These are phyloP conservation scores for Zingel zingel DNA, from an alignment of 2,113 vertebrate genomes.

Conservation along the genomic window DNA sequence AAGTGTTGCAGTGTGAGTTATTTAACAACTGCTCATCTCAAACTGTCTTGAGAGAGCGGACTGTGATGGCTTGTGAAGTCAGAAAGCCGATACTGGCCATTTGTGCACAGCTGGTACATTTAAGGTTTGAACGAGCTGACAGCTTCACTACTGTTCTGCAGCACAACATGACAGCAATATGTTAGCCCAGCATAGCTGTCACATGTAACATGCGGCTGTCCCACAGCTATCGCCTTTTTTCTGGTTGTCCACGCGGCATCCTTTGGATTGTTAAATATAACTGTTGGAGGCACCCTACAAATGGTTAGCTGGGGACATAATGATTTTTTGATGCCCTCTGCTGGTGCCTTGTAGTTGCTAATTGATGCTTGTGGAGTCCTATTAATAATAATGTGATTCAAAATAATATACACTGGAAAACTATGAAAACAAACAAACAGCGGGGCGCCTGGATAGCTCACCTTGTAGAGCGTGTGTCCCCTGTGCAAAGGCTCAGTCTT, in stretches of 20 bases:
- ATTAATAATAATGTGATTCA: slow-evolving; percentile 29
- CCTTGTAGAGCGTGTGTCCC: too few species aligned
- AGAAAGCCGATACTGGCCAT: slow-evolving; percentile 10
- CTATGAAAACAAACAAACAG: neutral
- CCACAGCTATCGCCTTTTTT: slow-evolving; percentile 13
- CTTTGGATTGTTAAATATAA: slow-evolving; percentile 29
- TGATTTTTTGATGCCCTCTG: slow-evolving; percentile 67
- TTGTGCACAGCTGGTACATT: slow-evolving; percentile 23
- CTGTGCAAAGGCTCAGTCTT: too few species aligned
- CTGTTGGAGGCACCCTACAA: slow-evolving; percentile 44
- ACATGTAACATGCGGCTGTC: slow-evolving; percentile 34
- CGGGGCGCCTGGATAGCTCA: neutral
- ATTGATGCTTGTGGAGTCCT: slow-evolving; percentile 32
- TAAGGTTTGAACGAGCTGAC: slow-evolving; percentile 42
- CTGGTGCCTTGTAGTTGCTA: slow-evolving; percentile 54
- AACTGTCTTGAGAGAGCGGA: neutral
- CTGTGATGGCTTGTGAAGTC: slow-evolving; percentile 31
- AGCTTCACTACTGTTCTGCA: slow-evolving; percentile 35
- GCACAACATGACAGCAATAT: slow-evolving; percentile 50
- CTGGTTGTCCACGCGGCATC: slow-evolving; percentile 25
- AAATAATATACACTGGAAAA: neutral
- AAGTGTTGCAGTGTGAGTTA: neutral
- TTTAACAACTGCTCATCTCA: slow-evolving; percentile 12
- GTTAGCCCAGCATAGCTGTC: slow-evolving; percentile 51
- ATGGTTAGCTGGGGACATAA: slow-evolving; percentile 27